These are phyloP conservation scores for Diarsia rubi DNA, from an alignment of 2,888 invertebrate species.

Conservation along the genomic window DNA sequence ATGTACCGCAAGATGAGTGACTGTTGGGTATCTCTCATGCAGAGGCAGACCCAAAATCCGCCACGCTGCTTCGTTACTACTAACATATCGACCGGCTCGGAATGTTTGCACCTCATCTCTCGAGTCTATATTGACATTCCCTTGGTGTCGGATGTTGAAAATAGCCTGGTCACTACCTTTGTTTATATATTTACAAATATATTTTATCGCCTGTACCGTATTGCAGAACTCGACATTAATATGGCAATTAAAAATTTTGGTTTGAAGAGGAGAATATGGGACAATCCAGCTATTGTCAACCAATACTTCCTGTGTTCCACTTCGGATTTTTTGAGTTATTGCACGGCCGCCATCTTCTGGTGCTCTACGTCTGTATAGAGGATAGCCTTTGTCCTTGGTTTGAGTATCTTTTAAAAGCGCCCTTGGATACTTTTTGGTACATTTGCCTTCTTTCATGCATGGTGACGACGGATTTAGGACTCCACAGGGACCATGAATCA, in stretches of 20 bases:
- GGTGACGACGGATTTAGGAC: not conserved
- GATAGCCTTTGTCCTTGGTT: slow-evolving; percentile 4
- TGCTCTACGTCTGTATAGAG: slow-evolving; percentile 12
- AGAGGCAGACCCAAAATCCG: slow-evolving; percentile 5
- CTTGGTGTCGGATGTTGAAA: slow-evolving; percentile 46
- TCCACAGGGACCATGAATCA: slow-evolving; percentile 2
- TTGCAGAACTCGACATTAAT: slow-evolving; percentile 13
- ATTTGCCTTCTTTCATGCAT: slow-evolving; percentile 11
- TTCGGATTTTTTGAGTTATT: not conserved
- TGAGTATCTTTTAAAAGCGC: slow-evolving; percentile 13
- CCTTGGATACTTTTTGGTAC: slow-evolving; percentile 13
- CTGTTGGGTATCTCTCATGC: slow-evolving; percentile 6
- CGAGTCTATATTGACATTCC: slow-evolving; percentile 7
- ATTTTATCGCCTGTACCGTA: slow-evolving; percentile 52
- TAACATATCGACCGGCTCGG: slow-evolving; percentile 9
- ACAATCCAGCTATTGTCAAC: slow-evolving; percentile 1
- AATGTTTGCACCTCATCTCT: slow-evolving; percentile 4
- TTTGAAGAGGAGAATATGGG: not conserved
- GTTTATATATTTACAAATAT: slow-evolving; percentile 52
- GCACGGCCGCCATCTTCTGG: slow-evolving; percentile 1
- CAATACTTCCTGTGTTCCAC: slow-evolving; percentile 5
- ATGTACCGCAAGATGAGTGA: slow-evolving; percentile 2
- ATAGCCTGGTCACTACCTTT: slow-evolving; percentile 61
- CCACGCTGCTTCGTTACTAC: slow-evolving; percentile 14
- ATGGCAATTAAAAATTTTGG: slow-evolving; percentile 3